These are phyloP conservation scores for Drosophila niveifrons DNA, from an alignment of 2,888 invertebrate species.

Conservation along the genomic window DNA sequence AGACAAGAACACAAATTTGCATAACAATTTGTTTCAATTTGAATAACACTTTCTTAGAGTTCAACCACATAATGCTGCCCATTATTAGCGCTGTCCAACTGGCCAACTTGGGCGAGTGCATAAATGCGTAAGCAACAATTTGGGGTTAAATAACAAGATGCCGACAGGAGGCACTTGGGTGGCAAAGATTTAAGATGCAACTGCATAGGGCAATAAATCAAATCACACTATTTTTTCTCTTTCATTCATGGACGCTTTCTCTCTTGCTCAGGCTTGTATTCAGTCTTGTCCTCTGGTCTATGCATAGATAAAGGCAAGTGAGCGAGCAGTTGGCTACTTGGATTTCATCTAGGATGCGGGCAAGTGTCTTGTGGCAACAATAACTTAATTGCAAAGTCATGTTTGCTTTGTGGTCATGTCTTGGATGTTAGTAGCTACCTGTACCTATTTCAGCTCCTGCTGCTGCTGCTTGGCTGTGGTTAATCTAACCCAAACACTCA, in stretches of 20 bases:
- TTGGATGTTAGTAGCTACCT: slow-evolving; percentile 57
- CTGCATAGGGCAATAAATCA: slow-evolving; percentile 72
- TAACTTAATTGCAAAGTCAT: slow-evolving; percentile 83
- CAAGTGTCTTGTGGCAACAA: slow-evolving; percentile 64
- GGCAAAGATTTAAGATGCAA: slow-evolving; percentile 66
- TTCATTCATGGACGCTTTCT: neutral
- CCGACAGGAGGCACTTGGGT: slow-evolving; percentile 22
- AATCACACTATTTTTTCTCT: slow-evolving; percentile 58
- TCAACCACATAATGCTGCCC: slow-evolving; percentile 42
- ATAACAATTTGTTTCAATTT: slow-evolving; percentile 69
- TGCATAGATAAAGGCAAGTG: slow-evolving; percentile 2
- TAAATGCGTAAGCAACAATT: slow-evolving; percentile 64
- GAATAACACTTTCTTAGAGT: slow-evolving; percentile 49
- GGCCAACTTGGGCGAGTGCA: slow-evolving; percentile 29
- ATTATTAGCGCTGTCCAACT: slow-evolving; percentile 40
- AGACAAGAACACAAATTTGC: slow-evolving; percentile 55
- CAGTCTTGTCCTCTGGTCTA: neutral
- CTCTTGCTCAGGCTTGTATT: neutral
- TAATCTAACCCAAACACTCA: slow-evolving; percentile 37
- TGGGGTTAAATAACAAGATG: slow-evolving; percentile 57
- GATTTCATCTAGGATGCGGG: slow-evolving; percentile 30
- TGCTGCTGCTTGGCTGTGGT: slow-evolving; percentile 36
- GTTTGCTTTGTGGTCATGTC: slow-evolving; percentile 69
- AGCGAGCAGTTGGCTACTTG: slow-evolving; percentile 12
- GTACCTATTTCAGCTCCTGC: slow-evolving; percentile 61